Conservation (phyloP, 2,888 invertebrate species). For the Nematopogon swammerdamellus region DNA sequence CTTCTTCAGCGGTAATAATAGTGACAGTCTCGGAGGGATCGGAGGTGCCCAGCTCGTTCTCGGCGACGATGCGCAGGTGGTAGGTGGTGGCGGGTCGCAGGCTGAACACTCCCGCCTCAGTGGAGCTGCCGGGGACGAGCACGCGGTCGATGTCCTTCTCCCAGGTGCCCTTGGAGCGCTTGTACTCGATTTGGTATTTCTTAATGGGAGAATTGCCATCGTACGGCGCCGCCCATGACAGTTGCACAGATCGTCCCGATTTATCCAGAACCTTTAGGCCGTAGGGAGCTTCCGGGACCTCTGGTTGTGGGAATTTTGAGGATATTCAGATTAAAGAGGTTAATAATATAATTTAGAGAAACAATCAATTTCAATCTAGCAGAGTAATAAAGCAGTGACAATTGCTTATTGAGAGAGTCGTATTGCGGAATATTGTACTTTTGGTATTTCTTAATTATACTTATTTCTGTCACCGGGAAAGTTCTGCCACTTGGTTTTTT, state of each 20-base stretch:
- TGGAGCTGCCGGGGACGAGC: conserved; percentile 84
- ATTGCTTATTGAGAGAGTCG: too few relatives aligned
- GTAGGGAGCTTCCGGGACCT: conserved; percentile 87
- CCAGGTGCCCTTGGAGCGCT: conserved; percentile 79
- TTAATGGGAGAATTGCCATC: conserved; percentile 89
- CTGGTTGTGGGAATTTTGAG: too few relatives aligned
- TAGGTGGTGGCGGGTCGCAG: conserved; percentile 89
- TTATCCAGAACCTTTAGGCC: conserved; percentile 87
- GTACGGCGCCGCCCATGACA: conserved; percentile 91
- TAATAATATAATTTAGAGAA: too few relatives aligned
- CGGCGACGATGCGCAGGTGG: conserved; percentile 88
- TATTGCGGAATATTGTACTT: too few relatives aligned
- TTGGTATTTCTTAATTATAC: too few relatives aligned
- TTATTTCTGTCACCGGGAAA: too few relatives aligned
- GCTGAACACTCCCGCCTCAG: conserved; percentile 86
- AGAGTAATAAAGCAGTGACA: too few relatives aligned
- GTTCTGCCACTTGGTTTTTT: too few relatives aligned
- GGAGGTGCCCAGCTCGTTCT: conserved; percentile 91
- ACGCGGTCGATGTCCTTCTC: conserved; percentile 85
- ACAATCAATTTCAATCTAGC: too few relatives aligned
- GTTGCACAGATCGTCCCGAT: conserved; percentile 84
- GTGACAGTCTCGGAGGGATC: conserved; percentile 90
- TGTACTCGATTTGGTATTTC: conserved; percentile 88
- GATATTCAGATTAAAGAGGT: too few relatives aligned
- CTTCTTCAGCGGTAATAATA: conserved; percentile 94